Evolutionary conservation across 1,140 invertebrate species (phyloP), one percentile per base, ranked within the genome.

Genomic region (Euura saliciscinereae): DNA sequence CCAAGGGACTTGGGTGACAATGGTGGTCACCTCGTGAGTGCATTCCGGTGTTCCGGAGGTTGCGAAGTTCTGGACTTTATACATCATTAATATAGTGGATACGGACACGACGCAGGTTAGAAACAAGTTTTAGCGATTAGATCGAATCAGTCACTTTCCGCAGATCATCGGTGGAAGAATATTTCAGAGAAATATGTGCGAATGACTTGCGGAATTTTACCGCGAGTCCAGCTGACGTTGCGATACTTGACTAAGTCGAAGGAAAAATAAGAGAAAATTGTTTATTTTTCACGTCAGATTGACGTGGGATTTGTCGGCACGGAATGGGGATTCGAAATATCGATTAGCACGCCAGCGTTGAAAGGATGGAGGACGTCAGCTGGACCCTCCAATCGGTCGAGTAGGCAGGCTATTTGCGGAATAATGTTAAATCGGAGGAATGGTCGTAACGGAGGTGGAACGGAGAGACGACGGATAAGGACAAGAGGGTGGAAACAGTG

Each of bases 1-100:
- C 76, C 78, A 71, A 69, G 73, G 81, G 81, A 78, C 73, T 78
- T 72, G 71, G 46, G 69, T 74, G 42, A 28, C 69, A 44, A 28
- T 83, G 78, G 85, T 80, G 84, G 85, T 87, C 84, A 86, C 83
- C 82, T 83, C 84, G 81, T 86, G 84, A 87, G 86, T 87, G 86
- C 86, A 87, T 87, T 87, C 85, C 84, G 83, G 83, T 87, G 86
- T 87, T 86, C 80, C 77, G 74, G 77, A 78, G 82, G 83, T 84
- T 82, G 78, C 77, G 79, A 84, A 84, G 84, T 84, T 85, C 84
- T 83, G 82, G 83, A 59, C 83, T 85, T 87, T 86, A 82, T 84
- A 84, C 84, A 86, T 86, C 85, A 86, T 87, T 87, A 87, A 86
- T 87, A 86, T 86, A 86, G 83, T 81, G 81, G 13, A 59, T 59